A percentile compares a stretch with the other conserved stretches of the same genome.
Evolutionary conservation across 1,140 invertebrate species (phyloP).

Genomic region (Cotesia glomerata): DNA sequence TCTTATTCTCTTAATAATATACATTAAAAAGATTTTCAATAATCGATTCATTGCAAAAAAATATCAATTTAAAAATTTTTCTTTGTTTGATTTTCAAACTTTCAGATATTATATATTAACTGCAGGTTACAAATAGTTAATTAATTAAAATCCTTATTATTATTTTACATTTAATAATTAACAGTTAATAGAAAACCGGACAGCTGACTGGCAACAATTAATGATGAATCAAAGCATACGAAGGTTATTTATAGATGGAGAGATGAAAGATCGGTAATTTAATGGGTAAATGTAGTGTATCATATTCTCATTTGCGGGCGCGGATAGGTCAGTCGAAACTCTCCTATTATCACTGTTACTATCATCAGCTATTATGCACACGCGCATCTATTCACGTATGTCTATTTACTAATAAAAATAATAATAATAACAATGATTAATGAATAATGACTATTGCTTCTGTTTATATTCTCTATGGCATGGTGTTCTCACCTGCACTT

Average conservation of each 20-base stretch:
- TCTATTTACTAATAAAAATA: neutral
- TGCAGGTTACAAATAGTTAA: no score
- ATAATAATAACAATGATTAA: no score
- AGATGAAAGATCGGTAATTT: conserved; percentile 4
- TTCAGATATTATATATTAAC: no score
- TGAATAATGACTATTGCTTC: neutral
- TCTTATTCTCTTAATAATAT: no score
- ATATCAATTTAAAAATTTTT: no score
- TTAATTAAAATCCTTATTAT: neutral
- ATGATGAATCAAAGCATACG: neutral
- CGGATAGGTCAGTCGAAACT: conserved; percentile 14
- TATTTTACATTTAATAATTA: neutral
- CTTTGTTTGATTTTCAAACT: no score
- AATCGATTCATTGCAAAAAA: no score
- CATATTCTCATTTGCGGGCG: conserved; percentile 4
- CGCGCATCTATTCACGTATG: neutral
- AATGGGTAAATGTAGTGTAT: conserved; percentile 7
- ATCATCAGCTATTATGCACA: neutral
- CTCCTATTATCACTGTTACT: conserved; percentile 8
- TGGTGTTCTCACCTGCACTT: neutral
- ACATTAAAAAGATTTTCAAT: no score
- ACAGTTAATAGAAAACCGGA: no score
- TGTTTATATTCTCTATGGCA: conserved; percentile 11
- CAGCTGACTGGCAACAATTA: neutral
- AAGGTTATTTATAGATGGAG: neutral